Percentiles rank a stretch among this genome's conserved stretches.
Conservation (phyloP, 1,140 invertebrate genomes). For the Elymnias hypermnestra region DNA sequence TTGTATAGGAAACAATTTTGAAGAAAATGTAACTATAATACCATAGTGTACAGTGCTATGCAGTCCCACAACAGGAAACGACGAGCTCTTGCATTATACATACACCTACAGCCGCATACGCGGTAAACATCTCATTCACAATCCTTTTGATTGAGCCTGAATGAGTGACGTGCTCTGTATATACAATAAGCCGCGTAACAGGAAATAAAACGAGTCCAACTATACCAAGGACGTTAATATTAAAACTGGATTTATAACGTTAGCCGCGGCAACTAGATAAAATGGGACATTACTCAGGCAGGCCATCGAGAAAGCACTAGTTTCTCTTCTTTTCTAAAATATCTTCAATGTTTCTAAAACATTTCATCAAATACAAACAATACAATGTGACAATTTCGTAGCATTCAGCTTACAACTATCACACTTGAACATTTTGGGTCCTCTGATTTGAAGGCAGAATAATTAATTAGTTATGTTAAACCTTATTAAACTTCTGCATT, state of each 20-base stretch:
- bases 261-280: constrained; percentile 23
- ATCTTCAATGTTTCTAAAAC: neutral
- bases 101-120: constrained; percentile 37
- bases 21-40: constrained; percentile 16
- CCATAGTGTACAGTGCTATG: constrained; percentile 12
- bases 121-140: constrained; percentile 67
- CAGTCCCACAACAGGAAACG: constrained; percentile 55
- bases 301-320: no score
- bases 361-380: no score
- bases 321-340: no score
- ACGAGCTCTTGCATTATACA: constrained; percentile 44
- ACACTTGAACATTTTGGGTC: no score
- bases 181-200: constrained; percentile 58
- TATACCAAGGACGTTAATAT: constrained; percentile 64
- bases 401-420: no score
- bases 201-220: constrained; percentile 65
- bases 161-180: constrained; percentile 66
- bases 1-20: constrained; percentile 18
- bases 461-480: no score
- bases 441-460: no score
- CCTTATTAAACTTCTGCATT: no score
- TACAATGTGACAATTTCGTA: no score
- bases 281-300: constrained; percentile 18
- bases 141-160: constrained; percentile 66
- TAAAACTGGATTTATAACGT: constrained; percentile 44